Evolutionary conservation across 2,797 vertebrate genomes (phyloP).

Genomic region (Peromyscus eremicus): DNA sequence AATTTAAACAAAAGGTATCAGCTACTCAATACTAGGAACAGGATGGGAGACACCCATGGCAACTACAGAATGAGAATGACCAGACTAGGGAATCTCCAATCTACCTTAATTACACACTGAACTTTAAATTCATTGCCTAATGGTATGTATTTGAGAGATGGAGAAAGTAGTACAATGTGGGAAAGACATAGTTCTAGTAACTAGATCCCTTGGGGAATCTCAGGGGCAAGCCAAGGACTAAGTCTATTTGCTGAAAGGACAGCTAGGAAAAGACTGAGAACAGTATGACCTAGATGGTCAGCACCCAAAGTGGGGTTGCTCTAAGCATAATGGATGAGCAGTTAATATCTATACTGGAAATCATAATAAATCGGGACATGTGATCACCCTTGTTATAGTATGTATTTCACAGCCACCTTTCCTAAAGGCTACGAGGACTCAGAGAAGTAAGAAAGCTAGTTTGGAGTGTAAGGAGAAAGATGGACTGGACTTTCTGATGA

Average conservation of each 20-base stretch:
- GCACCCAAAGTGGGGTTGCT: not conserved
- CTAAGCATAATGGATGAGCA: constrained; percentile 27
- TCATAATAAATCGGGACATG: not conserved
- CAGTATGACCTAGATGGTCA: constrained; percentile 5
- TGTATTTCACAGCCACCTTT: not conserved
- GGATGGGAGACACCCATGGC: not conserved
- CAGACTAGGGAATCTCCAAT: constrained; percentile 41
- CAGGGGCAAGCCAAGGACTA: constrained; percentile 39
- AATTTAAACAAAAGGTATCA: constrained; percentile 39
- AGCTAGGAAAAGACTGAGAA: constrained; percentile 56
- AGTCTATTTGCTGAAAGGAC: constrained; percentile 16
- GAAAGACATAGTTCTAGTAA: constrained; percentile 24
- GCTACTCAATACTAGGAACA: not conserved
- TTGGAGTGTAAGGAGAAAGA: constrained; percentile 37
- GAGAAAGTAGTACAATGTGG: not conserved
- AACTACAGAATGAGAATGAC: constrained; percentile 7
- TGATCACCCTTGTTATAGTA: not conserved
- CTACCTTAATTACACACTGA: not conserved
- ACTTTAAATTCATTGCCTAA: constrained; percentile 36
- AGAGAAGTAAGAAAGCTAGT: constrained; percentile 47
- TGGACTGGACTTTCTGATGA: not conserved
- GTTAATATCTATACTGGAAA: not conserved
- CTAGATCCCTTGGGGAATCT: constrained; percentile 15
- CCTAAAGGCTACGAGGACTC: constrained; percentile 26
- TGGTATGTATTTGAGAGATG: not conserved